Percentiles rank a stretch among this genome's conserved stretches.
Evolutionary conservation across 2,888 invertebrate species (phyloP).

Genomic region (Halocaridina rubra): DNA sequence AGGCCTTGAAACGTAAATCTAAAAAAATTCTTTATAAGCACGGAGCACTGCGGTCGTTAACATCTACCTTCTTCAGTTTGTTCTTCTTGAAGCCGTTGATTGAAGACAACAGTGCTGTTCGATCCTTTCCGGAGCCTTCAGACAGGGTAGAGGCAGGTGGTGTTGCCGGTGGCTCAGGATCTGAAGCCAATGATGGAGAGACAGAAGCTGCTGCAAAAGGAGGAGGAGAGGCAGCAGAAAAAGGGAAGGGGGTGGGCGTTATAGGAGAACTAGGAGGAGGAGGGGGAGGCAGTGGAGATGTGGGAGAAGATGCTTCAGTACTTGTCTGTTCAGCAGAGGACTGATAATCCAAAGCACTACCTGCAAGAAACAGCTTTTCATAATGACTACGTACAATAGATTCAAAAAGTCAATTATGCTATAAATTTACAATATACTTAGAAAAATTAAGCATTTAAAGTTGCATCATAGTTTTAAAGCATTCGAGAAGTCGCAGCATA

Average conservation of each 20-base stretch:
- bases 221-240: neutral
- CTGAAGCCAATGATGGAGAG: neutral
- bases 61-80: conserved; percentile 9
- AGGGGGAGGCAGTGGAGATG: neutral
- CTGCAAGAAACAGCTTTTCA: no score
- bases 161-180: neutral
- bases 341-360: neutral
- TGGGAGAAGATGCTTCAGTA: neutral
- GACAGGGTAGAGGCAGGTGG: neutral
- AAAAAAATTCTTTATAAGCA: no score
- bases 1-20: no score
- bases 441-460: no score
- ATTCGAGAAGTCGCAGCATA: no score
- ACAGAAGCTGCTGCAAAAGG: neutral
- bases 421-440: no score
- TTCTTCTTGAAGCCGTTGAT: conserved; percentile 29
- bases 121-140: neutral
- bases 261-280: neutral
- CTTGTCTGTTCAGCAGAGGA: neutral
- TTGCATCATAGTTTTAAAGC: no score
- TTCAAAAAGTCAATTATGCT: no score
- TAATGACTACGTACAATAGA: no score
- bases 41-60: conserved; percentile 25
- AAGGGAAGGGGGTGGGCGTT: neutral
- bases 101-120: conserved; percentile 15